Conservation (phyloP, 2,797 vertebrate genomes). For the Cuniculus paca region DNA sequence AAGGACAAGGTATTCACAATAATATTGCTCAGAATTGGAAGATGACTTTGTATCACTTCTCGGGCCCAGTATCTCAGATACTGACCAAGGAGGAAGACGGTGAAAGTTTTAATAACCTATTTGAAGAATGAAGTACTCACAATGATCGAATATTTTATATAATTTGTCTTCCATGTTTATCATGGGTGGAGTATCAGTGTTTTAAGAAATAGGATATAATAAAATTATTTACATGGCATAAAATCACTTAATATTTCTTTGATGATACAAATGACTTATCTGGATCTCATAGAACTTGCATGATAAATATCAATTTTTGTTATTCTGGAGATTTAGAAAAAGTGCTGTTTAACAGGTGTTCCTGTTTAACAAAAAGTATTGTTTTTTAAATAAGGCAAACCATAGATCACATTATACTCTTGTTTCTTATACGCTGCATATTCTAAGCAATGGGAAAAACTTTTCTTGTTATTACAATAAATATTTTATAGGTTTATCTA, state of each 20-base stretch:
- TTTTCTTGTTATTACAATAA: neutral
- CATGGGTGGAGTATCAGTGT: neutral
- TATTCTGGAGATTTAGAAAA: neutral
- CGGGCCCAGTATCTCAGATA: neutral
- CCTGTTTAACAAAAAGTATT: neutral
- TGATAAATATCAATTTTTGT: neutral
- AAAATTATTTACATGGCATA: neutral
- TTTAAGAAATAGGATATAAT: neutral
- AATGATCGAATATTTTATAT: neutral
- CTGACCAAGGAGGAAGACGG: neutral
- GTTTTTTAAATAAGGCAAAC: neutral
- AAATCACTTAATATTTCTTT: conserved; percentile 15
- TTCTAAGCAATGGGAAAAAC: neutral
- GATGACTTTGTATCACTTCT: neutral
- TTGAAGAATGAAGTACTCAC: neutral
- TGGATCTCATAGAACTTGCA: neutral
- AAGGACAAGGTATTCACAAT: neutral
- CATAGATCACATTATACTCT: neutral
- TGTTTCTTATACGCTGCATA: neutral
- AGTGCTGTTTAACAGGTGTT: neutral
- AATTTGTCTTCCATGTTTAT: neutral
- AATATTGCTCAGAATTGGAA: neutral
- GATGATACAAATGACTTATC: neutral
- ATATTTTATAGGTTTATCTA: neutral
- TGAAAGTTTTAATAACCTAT: neutral